Percentiles rank a stretch among this genome's conserved stretches.
Evolutionary conservation across 2,888 invertebrate species (phyloP).

Genomic region (Cyaniris semiargus): DNA sequence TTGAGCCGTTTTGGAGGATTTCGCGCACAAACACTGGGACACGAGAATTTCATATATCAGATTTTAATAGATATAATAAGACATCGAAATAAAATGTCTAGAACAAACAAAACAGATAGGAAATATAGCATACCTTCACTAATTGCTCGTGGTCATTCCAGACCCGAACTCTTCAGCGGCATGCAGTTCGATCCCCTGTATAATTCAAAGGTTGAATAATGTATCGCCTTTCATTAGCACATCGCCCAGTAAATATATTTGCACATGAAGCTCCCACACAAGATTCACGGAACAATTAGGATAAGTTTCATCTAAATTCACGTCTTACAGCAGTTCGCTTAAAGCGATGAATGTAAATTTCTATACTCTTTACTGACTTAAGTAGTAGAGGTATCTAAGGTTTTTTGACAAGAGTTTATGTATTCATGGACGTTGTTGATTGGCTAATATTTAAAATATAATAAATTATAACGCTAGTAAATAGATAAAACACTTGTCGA

Average conservation of each 20-base stretch:
- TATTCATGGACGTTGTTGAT: too few species aligned
- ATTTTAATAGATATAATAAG: not conserved
- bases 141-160: conserved; percentile 43
- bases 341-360: not conserved
- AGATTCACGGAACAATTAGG: conserved; percentile 69
- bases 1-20: too few species aligned
- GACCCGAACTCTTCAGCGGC: conserved; percentile 49
- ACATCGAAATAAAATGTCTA: not conserved
- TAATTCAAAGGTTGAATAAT: conserved; percentile 80
- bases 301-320: conserved; percentile 31
- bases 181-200: conserved; percentile 78
- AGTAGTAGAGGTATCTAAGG: not conserved
- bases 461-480: too few species aligned
- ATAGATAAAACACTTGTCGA: too few species aligned
- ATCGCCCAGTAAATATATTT: conserved; percentile 77
- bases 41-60: too few species aligned
- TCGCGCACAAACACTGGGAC: too few species aligned
- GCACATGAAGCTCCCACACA: conserved; percentile 78
- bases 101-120: not conserved
- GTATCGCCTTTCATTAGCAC: conserved; percentile 80
- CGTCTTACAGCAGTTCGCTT: conserved; percentile 5
- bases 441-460: too few species aligned
- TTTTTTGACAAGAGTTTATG: not conserved
- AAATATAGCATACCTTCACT: conserved; percentile 19
- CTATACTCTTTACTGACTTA: not conserved